Evolutionary conservation across 2,888 invertebrate genomes (phyloP), one percentile per base, ranked within the genome.

Genomic region (Eulithis testata): DNA sequence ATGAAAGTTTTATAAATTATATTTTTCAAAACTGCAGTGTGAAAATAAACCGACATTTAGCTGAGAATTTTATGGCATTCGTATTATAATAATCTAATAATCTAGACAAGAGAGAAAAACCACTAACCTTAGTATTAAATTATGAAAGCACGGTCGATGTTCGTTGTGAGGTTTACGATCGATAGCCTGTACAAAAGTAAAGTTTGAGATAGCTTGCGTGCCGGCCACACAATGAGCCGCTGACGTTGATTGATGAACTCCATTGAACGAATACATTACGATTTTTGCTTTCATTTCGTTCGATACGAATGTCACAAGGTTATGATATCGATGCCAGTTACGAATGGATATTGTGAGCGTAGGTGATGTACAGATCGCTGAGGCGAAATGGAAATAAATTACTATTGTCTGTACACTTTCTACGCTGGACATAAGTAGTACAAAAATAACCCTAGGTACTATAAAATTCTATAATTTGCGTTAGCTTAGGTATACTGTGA

Each of bases 251-350:
- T 87, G 90, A 93, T 92, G 89, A 82, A 83, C 82, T 76, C 81
- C 90, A 90, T 91, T 90, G 86, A 91, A 91, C 89, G 91, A 92
- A 91, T 90, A 92, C 91, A 92, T 92, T 93, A 93, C 88, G 88
- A 92, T 91, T 93, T 91, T 91, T 93, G 92, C 93, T 92, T 92
- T 92, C 91, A 86, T 87, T 86, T 84, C 85, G 81, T 90, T 89
- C 87, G 89, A 91, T 92, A 88, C 87, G 87, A 90, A 91, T 91
- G 90, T 91, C 91, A 89, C 89, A 88, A 92, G 90, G 91, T 90
- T 92, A 90, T 91, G 92, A 91, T 91, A 93, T 90, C 89, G 90
- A 87, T 81, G 86, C 77, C 65, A 65, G 63, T 72, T 82, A 76
- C 77, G 75, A 78, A 76, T 77, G 76, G 76, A 77, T 77, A 76